Evolutionary conservation across 2,888 invertebrate genomes (phyloP).

Genomic region (Hydrotaea diabolus): DNA sequence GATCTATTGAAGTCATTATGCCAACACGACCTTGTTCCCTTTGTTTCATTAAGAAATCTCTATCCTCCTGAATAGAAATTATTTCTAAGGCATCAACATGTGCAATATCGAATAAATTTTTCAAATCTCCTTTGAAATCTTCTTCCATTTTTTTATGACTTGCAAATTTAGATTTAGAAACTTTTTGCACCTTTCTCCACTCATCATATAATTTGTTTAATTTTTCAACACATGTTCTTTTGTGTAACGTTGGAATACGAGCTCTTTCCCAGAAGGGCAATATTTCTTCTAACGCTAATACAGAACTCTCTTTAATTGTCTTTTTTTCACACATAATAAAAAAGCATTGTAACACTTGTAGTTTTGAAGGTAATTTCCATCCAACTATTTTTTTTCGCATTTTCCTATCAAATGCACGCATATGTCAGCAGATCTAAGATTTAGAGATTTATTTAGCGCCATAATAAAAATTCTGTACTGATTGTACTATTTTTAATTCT

Average conservation of each 20-base stretch:
- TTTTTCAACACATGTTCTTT: slow-evolving; percentile 8
- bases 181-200: slow-evolving; percentile 14
- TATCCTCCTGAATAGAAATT: slow-evolving; percentile 42
- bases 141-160: not conserved
- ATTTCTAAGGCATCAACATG: slow-evolving; percentile 38
- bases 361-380: slow-evolving; percentile 31
- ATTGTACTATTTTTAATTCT: slow-evolving; percentile 33
- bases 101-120: not conserved
- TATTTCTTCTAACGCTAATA: slow-evolving; percentile 24
- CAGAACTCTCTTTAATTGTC: not conserved
- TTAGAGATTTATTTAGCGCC: slow-evolving; percentile 28
- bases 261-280: slow-evolving; percentile 33
- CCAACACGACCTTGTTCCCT: slow-evolving; percentile 40
- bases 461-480: slow-evolving; percentile 34
- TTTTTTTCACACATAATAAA: slow-evolving; percentile 25
- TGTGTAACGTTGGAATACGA: slow-evolving; percentile 29
- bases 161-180: not conserved
- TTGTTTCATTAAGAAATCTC: slow-evolving; percentile 35
- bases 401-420: slow-evolving; percentile 38
- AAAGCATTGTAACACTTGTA: slow-evolving; percentile 1
- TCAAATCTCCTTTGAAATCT: not conserved
- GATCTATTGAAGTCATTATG: slow-evolving; percentile 43
- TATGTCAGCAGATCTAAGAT: slow-evolving; percentile 44
- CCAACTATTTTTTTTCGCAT: slow-evolving; percentile 40
- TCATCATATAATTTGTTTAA: slow-evolving; percentile 20